Evolutionary conservation across 2,113 vertebrate genomes (phyloP).

Genomic region (Mesocricetus auratus): DNA sequence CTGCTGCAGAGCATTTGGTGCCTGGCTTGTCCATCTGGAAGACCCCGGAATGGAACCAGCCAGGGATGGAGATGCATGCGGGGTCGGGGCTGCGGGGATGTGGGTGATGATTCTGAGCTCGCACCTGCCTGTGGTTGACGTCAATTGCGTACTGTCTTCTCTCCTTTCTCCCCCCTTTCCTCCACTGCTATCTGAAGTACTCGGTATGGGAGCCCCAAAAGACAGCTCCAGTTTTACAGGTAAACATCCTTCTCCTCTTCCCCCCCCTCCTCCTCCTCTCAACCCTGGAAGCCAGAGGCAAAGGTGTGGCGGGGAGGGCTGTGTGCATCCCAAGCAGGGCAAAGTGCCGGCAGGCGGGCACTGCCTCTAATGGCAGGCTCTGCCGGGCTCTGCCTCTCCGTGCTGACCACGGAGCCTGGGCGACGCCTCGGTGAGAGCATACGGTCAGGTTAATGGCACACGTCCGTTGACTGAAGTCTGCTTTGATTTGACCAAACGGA

Average conservation of each 20-base stretch:
- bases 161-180: constrained; percentile 78
- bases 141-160: constrained; percentile 86
- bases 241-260: constrained; percentile 85
- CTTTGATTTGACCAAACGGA: neutral
- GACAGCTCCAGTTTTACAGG: constrained; percentile 99
- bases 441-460: accelerated
- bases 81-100: neutral
- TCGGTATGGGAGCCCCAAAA: constrained; percentile 99
- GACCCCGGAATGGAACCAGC: neutral
- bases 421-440: accelerated
- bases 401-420: accelerated
- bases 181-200: constrained; percentile 92
- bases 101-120: neutral
- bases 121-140: constrained; percentile 63
- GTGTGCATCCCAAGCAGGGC: accelerated
- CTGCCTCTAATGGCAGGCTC: neutral
- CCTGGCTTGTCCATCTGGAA: accelerated
- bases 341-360: neutral
- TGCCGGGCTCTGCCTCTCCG: accelerated
- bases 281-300: neutral
- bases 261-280: constrained; percentile 23
- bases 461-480: neutral
- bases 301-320: constrained; percentile 12
- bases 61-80: neutral
- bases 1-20: constrained; percentile 31